A percentile compares a stretch with the other conserved stretches of the same genome.
These are phyloP conservation scores for Sinocyclocheilus maitianheensis DNA, from an alignment of 2,113 vertebrate species.

Conservation along the genomic window DNA sequence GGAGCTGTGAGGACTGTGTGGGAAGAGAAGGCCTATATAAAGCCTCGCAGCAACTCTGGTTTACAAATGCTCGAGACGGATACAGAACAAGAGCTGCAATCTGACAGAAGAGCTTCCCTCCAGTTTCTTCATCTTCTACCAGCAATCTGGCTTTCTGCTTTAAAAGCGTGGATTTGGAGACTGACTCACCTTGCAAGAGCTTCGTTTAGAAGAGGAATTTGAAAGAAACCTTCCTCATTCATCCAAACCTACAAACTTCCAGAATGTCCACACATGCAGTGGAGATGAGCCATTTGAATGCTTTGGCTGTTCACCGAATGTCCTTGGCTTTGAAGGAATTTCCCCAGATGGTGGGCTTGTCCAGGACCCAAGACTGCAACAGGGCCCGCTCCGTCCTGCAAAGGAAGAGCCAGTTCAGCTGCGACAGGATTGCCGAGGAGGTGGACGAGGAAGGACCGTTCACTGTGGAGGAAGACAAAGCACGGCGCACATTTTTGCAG, in stretches of 20 bases:
- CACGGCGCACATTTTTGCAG: slow-evolving; percentile 69
- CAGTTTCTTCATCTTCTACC: neutral
- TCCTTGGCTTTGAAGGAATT: slow-evolving; percentile 76
- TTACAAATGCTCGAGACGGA: slow-evolving; percentile 51
- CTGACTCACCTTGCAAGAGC: slow-evolving; percentile 22
- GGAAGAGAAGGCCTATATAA: slow-evolving; percentile 71
- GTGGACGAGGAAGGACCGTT: slow-evolving; percentile 68
- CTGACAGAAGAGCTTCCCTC: slow-evolving; percentile 6
- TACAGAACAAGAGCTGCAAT: slow-evolving; percentile 31
- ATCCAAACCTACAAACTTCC: neutral
- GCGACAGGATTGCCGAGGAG: slow-evolving; percentile 70
- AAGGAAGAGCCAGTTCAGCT: slow-evolving; percentile 65
- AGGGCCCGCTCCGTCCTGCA: slow-evolving; percentile 52
- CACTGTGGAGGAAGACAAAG: slow-evolving; percentile 71
- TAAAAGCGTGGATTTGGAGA: slow-evolving; percentile 12
- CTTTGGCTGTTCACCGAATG: slow-evolving; percentile 71
- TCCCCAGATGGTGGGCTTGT: slow-evolving; percentile 66
- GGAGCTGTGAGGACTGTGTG: slow-evolving; percentile 63
- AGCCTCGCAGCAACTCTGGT: slow-evolving; percentile 51
- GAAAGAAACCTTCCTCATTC: neutral
- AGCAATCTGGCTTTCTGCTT: slow-evolving; percentile 1
- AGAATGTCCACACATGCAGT: slow-evolving; percentile 28
- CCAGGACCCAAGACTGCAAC: slow-evolving; percentile 57
- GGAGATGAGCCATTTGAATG: slow-evolving; percentile 70
- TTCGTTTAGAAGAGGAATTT: neutral